Evolutionary conservation across 1,140 invertebrate genomes (phyloP).

Genomic region (Tetramorium simillimum): DNA sequence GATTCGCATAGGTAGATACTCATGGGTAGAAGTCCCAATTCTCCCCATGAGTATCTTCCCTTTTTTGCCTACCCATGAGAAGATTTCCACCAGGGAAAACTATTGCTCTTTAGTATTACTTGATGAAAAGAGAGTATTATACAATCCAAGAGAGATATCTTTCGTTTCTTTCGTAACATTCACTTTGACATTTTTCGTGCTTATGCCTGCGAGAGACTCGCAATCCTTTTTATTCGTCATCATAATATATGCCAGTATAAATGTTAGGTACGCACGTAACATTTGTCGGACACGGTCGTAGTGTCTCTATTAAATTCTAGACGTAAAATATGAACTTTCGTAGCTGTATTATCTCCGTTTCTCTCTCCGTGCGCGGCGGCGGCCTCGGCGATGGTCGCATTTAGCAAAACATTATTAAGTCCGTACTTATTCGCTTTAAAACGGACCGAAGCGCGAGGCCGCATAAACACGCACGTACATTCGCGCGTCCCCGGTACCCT

Average conservation of each 20-base stretch:
- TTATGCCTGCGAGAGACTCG: background rate
- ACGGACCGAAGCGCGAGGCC: slow-evolving; percentile 30
- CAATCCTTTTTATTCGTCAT: background rate
- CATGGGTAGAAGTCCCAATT: no score
- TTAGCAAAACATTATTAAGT: slow-evolving; percentile 62
- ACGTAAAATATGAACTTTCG: slow-evolving; percentile 45
- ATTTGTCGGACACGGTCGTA: background rate
- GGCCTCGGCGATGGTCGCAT: slow-evolving; percentile 10
- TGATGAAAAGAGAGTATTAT: background rate
- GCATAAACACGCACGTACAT: slow-evolving; percentile 43
- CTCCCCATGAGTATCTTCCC: no score
- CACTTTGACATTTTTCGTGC: background rate
- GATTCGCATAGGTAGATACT: no score
- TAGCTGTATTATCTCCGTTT: slow-evolving; percentile 17
- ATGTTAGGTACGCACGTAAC: slow-evolving; percentile 20
- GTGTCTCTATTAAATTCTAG: slow-evolving; percentile 22
- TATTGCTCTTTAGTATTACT: background rate
- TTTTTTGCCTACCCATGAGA: no score
- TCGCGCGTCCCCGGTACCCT: slow-evolving; percentile 7
- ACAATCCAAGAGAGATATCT: background rate
- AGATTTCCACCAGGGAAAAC: no score
- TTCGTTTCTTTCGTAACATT: background rate
- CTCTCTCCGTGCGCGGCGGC: background rate
- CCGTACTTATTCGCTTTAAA: slow-evolving; percentile 57
- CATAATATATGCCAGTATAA: background rate